Conservation (phyloP, 2,113 vertebrate species). For the human (Homo sapiens) region GRCh38 chr19:4344501-4345000, state of each 20-base stretch:
- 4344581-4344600: not conserved
- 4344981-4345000: too few species aligned
- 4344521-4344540: not conserved
- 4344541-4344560: not conserved
- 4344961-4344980: too few species aligned
- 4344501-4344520: not conserved
- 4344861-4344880: too few species aligned
- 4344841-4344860: too few species aligned
- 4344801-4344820: too few species aligned
- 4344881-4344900: too few species aligned
- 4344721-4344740: not conserved
- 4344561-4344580: rapidly evolving
- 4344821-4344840: too few species aligned
- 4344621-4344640: not conserved
- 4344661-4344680: not conserved
- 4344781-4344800: too few species aligned
- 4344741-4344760: too few species aligned
- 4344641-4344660: not conserved
- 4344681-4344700: not conserved
- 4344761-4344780: rapidly evolving
- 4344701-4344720: not conserved
- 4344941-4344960: too few species aligned
- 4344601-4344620: not conserved
- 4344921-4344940: too few species aligned
- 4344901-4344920: too few species aligned